Percentiles rank a stretch among this genome's conserved stretches.
Conservation (phyloP, 2,888 invertebrate species). For the Brachyptera risi region DNA sequence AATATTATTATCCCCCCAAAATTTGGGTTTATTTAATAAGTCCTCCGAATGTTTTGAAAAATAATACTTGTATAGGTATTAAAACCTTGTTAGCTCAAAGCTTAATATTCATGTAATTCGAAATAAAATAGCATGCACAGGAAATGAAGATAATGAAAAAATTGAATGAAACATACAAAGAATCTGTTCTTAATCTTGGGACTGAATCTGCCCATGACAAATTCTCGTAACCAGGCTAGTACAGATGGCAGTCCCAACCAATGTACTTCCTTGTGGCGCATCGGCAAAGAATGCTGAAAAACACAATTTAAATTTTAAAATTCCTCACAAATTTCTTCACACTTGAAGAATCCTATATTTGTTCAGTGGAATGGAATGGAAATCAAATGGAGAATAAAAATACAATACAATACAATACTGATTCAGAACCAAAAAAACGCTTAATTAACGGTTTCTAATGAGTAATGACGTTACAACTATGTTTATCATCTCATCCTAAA, state of each 20-base stretch:
- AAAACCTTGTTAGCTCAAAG: not conserved
- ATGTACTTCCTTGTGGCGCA: constrained; percentile 74
- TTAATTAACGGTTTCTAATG: too few species aligned
- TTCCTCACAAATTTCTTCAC: too few species aligned
- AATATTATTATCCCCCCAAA: too few species aligned
- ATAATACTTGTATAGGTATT: not conserved
- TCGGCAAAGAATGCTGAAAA: constrained; percentile 67
- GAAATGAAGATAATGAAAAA: not conserved
- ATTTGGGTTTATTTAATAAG: not conserved
- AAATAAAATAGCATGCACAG: not conserved
- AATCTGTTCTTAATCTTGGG: constrained; percentile 68
- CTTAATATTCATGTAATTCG: not conserved
- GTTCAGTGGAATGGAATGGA: not conserved
- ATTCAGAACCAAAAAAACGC: too few species aligned
- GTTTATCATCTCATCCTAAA: too few species aligned
- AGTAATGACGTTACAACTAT: too few species aligned
- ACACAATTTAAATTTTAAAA: not conserved
- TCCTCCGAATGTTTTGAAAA: not conserved
- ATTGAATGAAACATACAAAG: constrained; percentile 45
- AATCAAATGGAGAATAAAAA: too few species aligned
- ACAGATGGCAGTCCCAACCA: constrained; percentile 66
- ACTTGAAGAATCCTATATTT: not conserved
- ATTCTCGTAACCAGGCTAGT: constrained; percentile 71
- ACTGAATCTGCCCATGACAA: constrained; percentile 63
- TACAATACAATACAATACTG: too few species aligned